phyloP scores from a whole-genome alignment of 1,140 invertebrate genomes.

The Penaeus vannamei region DNA sequence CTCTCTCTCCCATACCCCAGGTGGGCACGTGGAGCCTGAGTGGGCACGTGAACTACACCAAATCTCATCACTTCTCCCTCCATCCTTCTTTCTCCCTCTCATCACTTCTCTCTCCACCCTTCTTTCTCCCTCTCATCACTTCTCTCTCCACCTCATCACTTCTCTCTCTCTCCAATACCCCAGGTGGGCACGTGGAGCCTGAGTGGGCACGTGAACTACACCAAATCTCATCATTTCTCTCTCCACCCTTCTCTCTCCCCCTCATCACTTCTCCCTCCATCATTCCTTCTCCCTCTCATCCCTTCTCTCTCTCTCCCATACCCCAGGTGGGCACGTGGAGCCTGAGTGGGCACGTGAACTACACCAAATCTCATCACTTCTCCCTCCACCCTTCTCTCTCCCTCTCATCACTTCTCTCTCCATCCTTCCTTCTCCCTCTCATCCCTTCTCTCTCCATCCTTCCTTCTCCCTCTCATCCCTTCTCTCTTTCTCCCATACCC shows the following conservation, averaged over 20 bases:
- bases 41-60: conserved; percentile 91
- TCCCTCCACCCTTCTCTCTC: no score
- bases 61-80: conserved; percentile 75
- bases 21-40: conserved; percentile 91
- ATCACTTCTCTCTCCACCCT: no score
- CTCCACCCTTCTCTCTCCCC: no score
- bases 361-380: conserved; percentile 86
- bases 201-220: conserved; percentile 90
- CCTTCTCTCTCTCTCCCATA: background rate
- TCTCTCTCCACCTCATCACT: no score
- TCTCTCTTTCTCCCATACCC: background rate
- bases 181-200: conserved; percentile 88
- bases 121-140: no score
- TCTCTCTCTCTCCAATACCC: background rate
- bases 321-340: conserved; percentile 85
- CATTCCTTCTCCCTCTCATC: no score
- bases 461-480: no score
- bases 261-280: no score
- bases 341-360: conserved; percentile 88
- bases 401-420: no score
- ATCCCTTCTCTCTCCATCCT: no score
- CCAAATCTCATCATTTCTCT: conserved; percentile 79
- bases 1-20: conserved; percentile 20
- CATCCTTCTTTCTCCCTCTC: no score
- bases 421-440: no score